phyloP scores from a whole-genome alignment of 1,140 invertebrate species.

The Saccostrea glomerata region DNA sequence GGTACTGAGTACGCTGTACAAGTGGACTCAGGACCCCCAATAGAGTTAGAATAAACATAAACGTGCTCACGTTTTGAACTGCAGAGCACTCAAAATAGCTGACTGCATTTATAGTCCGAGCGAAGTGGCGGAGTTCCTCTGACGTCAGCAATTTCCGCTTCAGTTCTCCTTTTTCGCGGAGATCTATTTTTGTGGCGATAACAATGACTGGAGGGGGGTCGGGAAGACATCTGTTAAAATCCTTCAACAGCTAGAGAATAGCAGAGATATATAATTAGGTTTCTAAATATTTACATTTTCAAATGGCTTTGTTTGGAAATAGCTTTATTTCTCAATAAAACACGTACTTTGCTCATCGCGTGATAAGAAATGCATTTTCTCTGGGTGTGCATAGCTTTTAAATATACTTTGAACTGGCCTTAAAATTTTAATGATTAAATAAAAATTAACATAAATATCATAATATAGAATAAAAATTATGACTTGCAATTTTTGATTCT shows the following conservation, averaged over 20 bases:
- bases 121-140: neutral
- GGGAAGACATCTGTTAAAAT: neutral
- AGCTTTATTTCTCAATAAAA: no score
- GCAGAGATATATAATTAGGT: neutral
- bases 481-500: slow-evolving; percentile 12
- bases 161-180: neutral
- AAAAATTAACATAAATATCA: no score
- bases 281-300: no score
- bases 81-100: slow-evolving; percentile 5
- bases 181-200: slow-evolving; percentile 20
- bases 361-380: no score
- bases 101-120: slow-evolving; percentile 7
- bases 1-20: no score
- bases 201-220: neutral
- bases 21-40: no score
- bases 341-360: no score
- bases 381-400: no score
- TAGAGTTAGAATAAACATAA: neutral
- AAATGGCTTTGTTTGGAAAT: no score
- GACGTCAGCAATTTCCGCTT: neutral
- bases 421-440: no score
- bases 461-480: neutral
- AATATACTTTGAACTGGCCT: no score
- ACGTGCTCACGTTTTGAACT: neutral
- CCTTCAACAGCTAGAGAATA: neutral